Conservation (phyloP, 2,797 vertebrate genomes). For the Darevskia nairensis region DNA sequence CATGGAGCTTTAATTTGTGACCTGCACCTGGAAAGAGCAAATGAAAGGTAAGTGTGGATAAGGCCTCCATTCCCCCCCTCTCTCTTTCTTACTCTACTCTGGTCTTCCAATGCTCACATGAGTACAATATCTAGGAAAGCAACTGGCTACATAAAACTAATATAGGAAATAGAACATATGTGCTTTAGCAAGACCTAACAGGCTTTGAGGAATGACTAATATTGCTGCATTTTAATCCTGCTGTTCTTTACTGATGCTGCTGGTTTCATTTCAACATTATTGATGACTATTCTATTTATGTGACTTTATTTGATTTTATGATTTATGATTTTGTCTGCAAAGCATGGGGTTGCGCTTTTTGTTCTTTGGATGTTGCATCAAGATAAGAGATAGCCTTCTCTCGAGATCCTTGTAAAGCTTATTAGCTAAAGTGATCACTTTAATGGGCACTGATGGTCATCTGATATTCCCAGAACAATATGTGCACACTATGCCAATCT, state of each 20-base stretch:
- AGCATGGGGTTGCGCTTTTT: neutral
- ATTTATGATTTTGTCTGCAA: neutral
- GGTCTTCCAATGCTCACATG: neutral
- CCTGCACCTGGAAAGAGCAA: no score
- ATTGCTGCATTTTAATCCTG: neutral
- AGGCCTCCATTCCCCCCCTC: no score
- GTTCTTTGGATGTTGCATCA: neutral
- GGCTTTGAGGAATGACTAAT: neutral
- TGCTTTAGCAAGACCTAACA: no score
- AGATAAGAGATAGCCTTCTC: neutral
- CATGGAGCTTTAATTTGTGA: no score
- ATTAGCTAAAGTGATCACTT: neutral
- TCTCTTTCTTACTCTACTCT: neutral
- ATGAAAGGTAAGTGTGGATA: no score
- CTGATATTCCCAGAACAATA: neutral
- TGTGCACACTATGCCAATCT: neutral
- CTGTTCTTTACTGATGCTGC: neutral
- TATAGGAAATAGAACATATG: neutral
- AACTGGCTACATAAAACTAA: neutral
- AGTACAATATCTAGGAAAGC: neutral
- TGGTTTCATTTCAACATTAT: neutral
- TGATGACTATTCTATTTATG: neutral
- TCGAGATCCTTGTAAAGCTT: neutral
- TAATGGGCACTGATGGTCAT: slow-evolving; percentile 7
- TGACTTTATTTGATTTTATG: neutral